These are phyloP conservation scores for Eristalinus aeneus DNA, from an alignment of 2,888 invertebrate genomes.

Conservation along the genomic window DNA sequence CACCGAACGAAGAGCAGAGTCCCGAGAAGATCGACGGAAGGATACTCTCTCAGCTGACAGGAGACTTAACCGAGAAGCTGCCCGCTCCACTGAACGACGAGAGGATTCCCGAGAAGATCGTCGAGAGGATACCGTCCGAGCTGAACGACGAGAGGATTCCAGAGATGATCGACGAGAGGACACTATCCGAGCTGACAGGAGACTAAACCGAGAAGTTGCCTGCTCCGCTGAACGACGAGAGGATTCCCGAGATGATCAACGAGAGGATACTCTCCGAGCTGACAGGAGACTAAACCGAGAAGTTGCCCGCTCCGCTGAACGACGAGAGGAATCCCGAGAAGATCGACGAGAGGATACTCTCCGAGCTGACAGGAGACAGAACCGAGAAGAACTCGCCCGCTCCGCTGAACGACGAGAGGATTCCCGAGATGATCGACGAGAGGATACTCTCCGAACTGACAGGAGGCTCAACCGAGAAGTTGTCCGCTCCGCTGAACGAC, in stretches of 20 bases:
- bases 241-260: too few species aligned
- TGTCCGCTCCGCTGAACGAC: background rate
- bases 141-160: background rate
- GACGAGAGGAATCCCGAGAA: too few species aligned
- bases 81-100: constrained; percentile 1
- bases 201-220: background rate
- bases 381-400: background rate
- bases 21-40: constrained; percentile 7
- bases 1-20: background rate
- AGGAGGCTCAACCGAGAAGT: background rate
- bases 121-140: background rate
- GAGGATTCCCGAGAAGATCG: background rate
- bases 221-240: too few species aligned
- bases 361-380: too few species aligned
- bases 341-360: too few species aligned
- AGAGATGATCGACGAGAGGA: too few species aligned
- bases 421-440: background rate
- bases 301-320: too few species aligned
- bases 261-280: too few species aligned
- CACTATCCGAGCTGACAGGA: background rate
- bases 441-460: background rate
- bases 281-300: too few species aligned
- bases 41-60: background rate
- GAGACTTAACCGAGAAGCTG: too few species aligned
- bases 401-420: constrained; percentile 3